Base-by-base conservation (phyloP, 2,113 vertebrate genomes). In the Pseudonaja textilis region DNA sequence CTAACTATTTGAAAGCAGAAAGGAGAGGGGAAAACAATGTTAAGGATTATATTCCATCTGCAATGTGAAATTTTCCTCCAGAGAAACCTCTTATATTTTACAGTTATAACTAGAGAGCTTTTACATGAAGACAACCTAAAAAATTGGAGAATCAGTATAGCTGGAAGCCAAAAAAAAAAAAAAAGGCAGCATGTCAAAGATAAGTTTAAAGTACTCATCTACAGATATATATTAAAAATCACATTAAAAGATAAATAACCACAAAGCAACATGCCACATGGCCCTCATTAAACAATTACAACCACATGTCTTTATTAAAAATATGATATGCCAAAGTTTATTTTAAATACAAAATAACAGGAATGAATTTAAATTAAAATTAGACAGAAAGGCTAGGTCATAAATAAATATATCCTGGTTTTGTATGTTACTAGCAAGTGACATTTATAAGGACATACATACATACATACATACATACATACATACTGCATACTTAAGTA, bases 11-110 rank as follows among this genome's bases (percentile, higher is more conserved):
- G 96, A 98, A 97, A 97, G 97, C 97, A 97, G 97, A 86, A 86
- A 47, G 87, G 91, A n/a, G 61, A 55, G 69, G 39, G 42, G 29
- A 96, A 97, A 97, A 98, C 98, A 98, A 98, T 95, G 96, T 97
- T 96, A 95, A 96, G 97, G 97, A 98, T 98, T 98, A 98, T 96
- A 97, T 94, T 97, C 96, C 64, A 95, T 96, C 96, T 57, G 25
- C 97, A 97, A 98, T 96, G 94, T 89, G 96, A 93, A 97, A 95
- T 95, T 85, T 90, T 97, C 96, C 98, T 97, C 97, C 11, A 85
- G 97, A 98, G 98, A 95, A 97, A 96, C 97, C 93, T 98, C 97
- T 97, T 97, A 98, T 97, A 97, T 98, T 96, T 94, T 93, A 96
- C 96, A 97, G 97, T 97, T 97, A 89, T 94, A 97, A 97, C 97